Conservation (phyloP, 2,888 invertebrate species). For the Lochmaea capreae region DNA sequence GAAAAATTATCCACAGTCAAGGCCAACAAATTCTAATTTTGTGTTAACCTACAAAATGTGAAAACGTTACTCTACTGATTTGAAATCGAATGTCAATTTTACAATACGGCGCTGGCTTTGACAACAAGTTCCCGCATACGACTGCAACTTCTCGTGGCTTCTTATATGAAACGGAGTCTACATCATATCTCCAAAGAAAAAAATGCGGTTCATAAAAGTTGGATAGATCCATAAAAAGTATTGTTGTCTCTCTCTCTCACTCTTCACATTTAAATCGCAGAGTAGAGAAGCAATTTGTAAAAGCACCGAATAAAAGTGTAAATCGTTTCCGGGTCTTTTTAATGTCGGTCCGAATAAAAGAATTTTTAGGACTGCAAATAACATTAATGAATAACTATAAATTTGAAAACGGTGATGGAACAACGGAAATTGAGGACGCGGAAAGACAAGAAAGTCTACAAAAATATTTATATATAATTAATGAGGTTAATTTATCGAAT, state of each 20-base stretch:
- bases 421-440: background rate
- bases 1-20: too few relatives aligned
- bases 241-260: background rate
- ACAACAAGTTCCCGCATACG: too few relatives aligned
- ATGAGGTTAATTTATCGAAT: background rate
- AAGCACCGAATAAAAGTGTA: constrained; percentile 6
- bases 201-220: constrained; percentile 2
- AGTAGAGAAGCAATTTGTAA: constrained; percentile 3
- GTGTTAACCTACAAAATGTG: too few relatives aligned
- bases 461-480: constrained; percentile 2
- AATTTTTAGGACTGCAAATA: constrained; percentile 3
- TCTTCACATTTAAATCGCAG: background rate
- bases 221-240: constrained; percentile 5
- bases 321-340: background rate
- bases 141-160: too few relatives aligned
- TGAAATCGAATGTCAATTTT: too few relatives aligned
- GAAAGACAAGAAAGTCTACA: background rate
- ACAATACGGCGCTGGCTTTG: too few relatives aligned
- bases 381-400: constrained; percentile 5
- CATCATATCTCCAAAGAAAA: background rate
- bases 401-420: background rate
- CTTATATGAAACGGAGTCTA: too few relatives aligned
- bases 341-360: constrained; percentile 1
- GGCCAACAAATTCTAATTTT: too few relatives aligned
- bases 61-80: too few relatives aligned